Evolutionary conservation across 2,797 vertebrate species (phyloP).

Genomic region (Florisuga fusca): DNA sequence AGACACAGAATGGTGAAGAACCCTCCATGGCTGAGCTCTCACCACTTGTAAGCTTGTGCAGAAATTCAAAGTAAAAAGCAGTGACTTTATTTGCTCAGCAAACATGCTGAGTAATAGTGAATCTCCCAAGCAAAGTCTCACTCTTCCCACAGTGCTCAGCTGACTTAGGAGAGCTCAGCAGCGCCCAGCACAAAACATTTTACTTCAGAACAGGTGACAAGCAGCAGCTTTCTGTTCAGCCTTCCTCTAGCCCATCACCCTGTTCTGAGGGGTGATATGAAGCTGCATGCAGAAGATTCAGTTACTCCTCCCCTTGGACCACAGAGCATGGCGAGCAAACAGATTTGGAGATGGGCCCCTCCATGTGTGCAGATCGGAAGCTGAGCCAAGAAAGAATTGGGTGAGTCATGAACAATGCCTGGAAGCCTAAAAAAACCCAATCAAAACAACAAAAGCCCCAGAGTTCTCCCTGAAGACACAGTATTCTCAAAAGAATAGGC

Average conservation of each 20-base stretch:
- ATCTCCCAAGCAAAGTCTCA: slow-evolving; percentile 4
- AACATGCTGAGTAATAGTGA: slow-evolving; percentile 31
- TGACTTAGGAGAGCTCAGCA: background rate
- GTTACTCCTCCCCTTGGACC: background rate
- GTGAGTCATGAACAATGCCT: slow-evolving; percentile 57
- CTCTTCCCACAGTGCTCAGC: background rate
- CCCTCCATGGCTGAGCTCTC: background rate
- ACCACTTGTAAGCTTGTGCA: background rate
- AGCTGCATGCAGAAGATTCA: background rate
- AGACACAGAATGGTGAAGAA: background rate
- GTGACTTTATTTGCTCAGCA: slow-evolving; percentile 16
- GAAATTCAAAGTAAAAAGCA: slow-evolving; percentile 30
- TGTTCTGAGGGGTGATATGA: background rate
- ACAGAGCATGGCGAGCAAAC: background rate
- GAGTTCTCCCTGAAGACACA: background rate
- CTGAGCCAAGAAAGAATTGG: background rate
- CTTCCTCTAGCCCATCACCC: background rate
- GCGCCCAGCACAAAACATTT: background rate
- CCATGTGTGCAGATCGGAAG: slow-evolving; percentile 21
- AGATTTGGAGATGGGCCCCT: background rate
- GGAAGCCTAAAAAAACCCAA: slow-evolving; percentile 32
- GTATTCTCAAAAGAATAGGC: background rate
- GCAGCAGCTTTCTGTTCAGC: background rate
- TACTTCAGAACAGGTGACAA: background rate
- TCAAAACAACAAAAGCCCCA: background rate